Evolutionary conservation across 2,797 vertebrate genomes (phyloP), one percentile per base, ranked within the genome.

Genomic region (Agapornis canus): DNA sequence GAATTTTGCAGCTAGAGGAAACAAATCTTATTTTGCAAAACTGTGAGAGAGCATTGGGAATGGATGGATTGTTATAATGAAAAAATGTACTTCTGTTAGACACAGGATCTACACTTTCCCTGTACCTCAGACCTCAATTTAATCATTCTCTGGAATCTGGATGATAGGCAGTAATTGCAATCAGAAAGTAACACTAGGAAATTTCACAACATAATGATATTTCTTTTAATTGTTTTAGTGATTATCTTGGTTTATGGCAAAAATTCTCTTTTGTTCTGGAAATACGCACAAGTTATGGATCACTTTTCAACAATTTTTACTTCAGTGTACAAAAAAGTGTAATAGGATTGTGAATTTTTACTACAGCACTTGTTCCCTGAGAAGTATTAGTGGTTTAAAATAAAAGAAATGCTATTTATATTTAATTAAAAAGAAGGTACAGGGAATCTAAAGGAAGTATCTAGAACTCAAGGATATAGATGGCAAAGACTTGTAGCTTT

Each of bases 101-200:
- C 96, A 17, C 83, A 97, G 77, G 97, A 97, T 48, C 92, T 98
- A 81, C 87, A 97, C 49, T 97, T 52, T n/a, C 35, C 57, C 49
- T 57, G 31, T 51, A 45, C 31, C 27, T 70, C 97, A 97, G 97
- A 98, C 94, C 97, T 98, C 47, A 96, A 90, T 61, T 97, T 98
- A 90, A 96, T 97, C 2, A 90, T 98, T 96, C 95, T 98, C 59
- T 95, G 75, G 95, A 97, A 43, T 97, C 87, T 22, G 97, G 96
- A 70, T 71, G 97, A n/a, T 97, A 97, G 69, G 80, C 97, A 78
- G 85, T 98, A 94, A 98, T 97, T 98, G 98, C 94, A 98, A 97
- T 95, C 95, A 97, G 51, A 84, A 95, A 82, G 66, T 94, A 91
- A 79, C 31, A 42, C 39, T 59, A 59, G 49, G n/a, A 51, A 51